A percentile compares a stretch with the other conserved stretches of the same genome.
Conservation (phyloP, 2,797 vertebrate genomes). For the Alectoris magna region DNA sequence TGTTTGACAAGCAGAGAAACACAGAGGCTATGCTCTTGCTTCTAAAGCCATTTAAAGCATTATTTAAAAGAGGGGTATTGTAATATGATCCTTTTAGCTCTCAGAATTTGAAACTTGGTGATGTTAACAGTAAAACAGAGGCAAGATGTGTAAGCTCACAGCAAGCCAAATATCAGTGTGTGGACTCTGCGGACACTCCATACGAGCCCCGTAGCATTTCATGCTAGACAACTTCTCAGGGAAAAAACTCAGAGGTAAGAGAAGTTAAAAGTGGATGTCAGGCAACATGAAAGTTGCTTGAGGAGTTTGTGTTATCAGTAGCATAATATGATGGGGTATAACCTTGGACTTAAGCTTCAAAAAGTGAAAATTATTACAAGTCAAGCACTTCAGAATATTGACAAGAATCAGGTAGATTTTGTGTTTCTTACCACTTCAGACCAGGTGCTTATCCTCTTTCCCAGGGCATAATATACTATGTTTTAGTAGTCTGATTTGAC, state of each 20-base stretch:
- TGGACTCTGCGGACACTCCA: neutral
- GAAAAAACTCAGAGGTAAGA: neutral
- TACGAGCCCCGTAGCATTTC: neutral
- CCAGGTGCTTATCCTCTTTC: neutral
- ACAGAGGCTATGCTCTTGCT: neutral
- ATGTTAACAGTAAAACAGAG: neutral
- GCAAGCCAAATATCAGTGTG: neutral
- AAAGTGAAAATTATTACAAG: neutral
- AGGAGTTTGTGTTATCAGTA: fast-evolving
- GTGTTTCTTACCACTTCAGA: fast-evolving
- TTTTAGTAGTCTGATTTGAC: neutral
- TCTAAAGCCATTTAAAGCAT: neutral
- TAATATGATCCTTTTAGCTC: neutral
- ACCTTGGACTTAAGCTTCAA: neutral
- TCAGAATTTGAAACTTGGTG: neutral
- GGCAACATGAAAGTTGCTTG: neutral
- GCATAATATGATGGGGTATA: neutral
- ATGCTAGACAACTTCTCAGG: neutral
- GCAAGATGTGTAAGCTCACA: neutral
- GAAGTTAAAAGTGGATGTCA: neutral
- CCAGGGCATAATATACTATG: fast-evolving
- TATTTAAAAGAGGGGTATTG: neutral
- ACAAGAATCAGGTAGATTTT: neutral
- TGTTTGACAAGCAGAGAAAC: neutral
- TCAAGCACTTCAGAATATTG: fast-evolving